Evolutionary conservation across 2,113 vertebrate species (phyloP).

Genomic region (Eretmochelys imbricata): DNA sequence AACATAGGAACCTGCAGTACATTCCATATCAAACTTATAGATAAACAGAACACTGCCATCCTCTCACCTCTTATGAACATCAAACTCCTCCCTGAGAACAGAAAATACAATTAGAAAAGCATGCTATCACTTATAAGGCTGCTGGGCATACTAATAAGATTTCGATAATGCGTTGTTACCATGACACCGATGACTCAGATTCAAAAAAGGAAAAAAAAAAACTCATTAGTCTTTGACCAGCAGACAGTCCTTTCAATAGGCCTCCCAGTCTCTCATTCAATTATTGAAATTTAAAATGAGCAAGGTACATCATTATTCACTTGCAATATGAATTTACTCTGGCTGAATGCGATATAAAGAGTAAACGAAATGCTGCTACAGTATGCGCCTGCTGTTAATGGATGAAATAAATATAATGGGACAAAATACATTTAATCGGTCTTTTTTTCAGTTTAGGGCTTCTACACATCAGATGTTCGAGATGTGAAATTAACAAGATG

Average conservation of each 20-base stretch:
- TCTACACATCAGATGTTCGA: fast-evolving
- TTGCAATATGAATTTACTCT: conserved; percentile 68
- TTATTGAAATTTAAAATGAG: conserved; percentile 80
- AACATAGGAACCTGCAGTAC: conserved; percentile 14
- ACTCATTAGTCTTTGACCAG: conserved; percentile 82
- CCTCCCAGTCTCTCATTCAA: conserved; percentile 74
- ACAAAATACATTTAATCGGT: conserved; percentile 31
- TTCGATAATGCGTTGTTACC: conserved; percentile 79
- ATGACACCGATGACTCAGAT: conserved; percentile 76
- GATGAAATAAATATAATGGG: not conserved
- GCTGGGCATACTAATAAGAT: conserved; percentile 80
- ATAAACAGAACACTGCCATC: conserved; percentile 43
- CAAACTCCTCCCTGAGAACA: conserved; percentile 56
- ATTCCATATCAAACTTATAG: conserved; percentile 10
- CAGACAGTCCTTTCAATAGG: conserved; percentile 76
- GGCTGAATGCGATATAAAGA: conserved; percentile 56
- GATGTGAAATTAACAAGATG: not conserved
- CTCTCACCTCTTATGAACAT: conserved; percentile 36
- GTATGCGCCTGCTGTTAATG: conserved; percentile 44
- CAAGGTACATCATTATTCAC: conserved; percentile 75
- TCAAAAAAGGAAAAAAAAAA: conserved; percentile 53
- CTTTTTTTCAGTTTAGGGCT: not conserved
- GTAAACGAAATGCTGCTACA: conserved; percentile 42
- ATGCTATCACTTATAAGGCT: conserved; percentile 63
- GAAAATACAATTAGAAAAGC: conserved; percentile 68